Conservation (phyloP, 1,140 invertebrate species). For the Hyles euphorbiae region DNA sequence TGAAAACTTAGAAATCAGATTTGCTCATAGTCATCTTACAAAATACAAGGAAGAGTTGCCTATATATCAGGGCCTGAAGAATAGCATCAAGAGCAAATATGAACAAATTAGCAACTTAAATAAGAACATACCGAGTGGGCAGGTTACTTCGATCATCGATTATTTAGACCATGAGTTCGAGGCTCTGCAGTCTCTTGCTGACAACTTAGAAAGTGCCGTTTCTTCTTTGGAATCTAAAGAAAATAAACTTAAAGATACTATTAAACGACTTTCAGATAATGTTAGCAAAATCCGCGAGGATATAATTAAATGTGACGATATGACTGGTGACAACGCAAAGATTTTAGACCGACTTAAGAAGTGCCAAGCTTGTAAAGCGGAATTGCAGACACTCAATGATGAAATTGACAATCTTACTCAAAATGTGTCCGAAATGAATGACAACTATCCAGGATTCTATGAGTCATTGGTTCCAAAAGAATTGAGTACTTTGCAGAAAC, state of each 20-base stretch:
- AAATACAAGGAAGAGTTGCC: slow-evolving; percentile 93
- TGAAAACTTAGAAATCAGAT: slow-evolving; percentile 87
- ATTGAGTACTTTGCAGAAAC: slow-evolving; percentile 84
- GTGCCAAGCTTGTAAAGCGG: slow-evolving; percentile 81
- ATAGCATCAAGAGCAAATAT: slow-evolving; percentile 86
- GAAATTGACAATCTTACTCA: slow-evolving; percentile 82
- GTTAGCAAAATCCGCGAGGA: slow-evolving; percentile 88
- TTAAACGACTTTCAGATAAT: slow-evolving; percentile 82
- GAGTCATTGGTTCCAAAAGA: slow-evolving; percentile 88
- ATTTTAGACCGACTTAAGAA: slow-evolving; percentile 87
- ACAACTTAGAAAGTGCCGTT: slow-evolving; percentile 84
- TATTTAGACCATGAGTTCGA: slow-evolving; percentile 87
- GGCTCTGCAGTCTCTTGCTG: slow-evolving; percentile 83
- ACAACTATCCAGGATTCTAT: slow-evolving; percentile 86
- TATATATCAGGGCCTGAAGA: slow-evolving; percentile 83
- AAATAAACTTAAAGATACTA: slow-evolving; percentile 80
- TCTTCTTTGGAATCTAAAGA: slow-evolving; percentile 84
- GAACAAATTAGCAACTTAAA: slow-evolving; percentile 88
- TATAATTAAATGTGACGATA: slow-evolving; percentile 93
- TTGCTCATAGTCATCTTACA: slow-evolving; percentile 83
- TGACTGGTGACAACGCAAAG: slow-evolving; percentile 90
- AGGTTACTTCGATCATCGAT: slow-evolving; percentile 81
- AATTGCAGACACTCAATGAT: slow-evolving; percentile 80
- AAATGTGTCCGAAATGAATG: slow-evolving; percentile 82
- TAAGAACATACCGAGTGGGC: slow-evolving; percentile 81